These are phyloP conservation scores for Petrolisthes manimaculis DNA, from an alignment of 2,888 invertebrate genomes.

Conservation along the genomic window DNA sequence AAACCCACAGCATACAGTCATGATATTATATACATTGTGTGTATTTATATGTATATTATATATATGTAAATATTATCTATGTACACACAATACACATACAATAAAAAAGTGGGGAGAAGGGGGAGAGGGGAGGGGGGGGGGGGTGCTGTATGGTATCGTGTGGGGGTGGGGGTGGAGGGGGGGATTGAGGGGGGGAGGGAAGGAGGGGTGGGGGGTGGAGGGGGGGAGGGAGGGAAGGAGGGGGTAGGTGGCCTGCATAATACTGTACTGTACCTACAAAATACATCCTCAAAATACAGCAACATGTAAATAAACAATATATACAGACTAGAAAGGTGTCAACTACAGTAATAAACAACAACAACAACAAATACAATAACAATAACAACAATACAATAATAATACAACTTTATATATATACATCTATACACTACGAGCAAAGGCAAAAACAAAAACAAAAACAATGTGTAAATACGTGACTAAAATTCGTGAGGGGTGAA, in stretches of 20 bases:
- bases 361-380: neutral
- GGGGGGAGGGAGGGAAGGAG: neutral
- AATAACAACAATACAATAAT: neutral
- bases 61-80: too few relatives aligned
- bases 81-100: too few relatives aligned
- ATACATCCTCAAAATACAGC: neutral
- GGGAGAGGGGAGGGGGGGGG: too few relatives aligned
- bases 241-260: constrained; percentile 10
- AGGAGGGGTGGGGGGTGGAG: neutral
- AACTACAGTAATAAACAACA: neutral
- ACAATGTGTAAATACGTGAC: neutral
- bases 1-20: too few relatives aligned
- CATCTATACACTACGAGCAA: neutral
- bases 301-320: neutral
- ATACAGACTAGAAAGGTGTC: neutral
- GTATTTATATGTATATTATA: too few relatives aligned
- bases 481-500: neutral
- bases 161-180: too few relatives aligned
- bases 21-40: too few relatives aligned
- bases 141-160: too few relatives aligned
- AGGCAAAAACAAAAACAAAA: neutral
- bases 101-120: too few relatives aligned
- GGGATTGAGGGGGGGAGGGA: too few relatives aligned
- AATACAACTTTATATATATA: neutral
- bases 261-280: neutral